phyloP scores from a whole-genome alignment of 1,140 invertebrate genomes.

The Lepidurus packardi region DNA sequence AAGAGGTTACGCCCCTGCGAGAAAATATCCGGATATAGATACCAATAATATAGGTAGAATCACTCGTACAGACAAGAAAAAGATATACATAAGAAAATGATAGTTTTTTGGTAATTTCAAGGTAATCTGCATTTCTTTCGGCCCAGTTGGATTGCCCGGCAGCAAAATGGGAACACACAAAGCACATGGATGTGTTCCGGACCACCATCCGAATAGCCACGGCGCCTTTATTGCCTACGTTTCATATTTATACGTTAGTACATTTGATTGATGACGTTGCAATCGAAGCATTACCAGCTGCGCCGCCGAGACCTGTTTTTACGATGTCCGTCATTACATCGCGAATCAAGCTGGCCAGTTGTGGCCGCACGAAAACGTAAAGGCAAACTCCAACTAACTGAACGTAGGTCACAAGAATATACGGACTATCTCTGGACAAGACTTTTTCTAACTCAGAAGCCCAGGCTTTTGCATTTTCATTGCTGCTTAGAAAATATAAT shows the following conservation, averaged over 20 bases:
- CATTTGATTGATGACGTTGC: conserved; percentile 14
- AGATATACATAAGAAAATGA: conserved; percentile 40
- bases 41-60: background rate
- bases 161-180: conserved; percentile 98
- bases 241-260: conserved; percentile 27
- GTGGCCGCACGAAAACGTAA: conserved; percentile 85
- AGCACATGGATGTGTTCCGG: conserved; percentile 89
- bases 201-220: conserved; percentile 87
- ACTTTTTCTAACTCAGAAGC: conserved; percentile 90
- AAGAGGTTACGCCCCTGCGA: conserved; percentile 72
- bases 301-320: conserved; percentile 94
- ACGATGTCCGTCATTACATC: conserved; percentile 92
- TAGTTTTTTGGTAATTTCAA: conserved; percentile 88
- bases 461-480: conserved; percentile 94
- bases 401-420: conserved; percentile 87
- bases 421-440: conserved; percentile 78
- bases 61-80: background rate
- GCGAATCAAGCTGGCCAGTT: conserved; percentile 76
- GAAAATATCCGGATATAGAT: conserved; percentile 58
- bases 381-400: conserved; percentile 97
- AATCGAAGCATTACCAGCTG: conserved; percentile 56
- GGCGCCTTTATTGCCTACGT: conserved; percentile 84
- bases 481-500: conserved; percentile 49
- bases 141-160: conserved; percentile 94
- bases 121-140: conserved; percentile 93